Evolutionary conservation across 2,797 vertebrate genomes (phyloP).

Genomic region (Crax fasciolata): DNA sequence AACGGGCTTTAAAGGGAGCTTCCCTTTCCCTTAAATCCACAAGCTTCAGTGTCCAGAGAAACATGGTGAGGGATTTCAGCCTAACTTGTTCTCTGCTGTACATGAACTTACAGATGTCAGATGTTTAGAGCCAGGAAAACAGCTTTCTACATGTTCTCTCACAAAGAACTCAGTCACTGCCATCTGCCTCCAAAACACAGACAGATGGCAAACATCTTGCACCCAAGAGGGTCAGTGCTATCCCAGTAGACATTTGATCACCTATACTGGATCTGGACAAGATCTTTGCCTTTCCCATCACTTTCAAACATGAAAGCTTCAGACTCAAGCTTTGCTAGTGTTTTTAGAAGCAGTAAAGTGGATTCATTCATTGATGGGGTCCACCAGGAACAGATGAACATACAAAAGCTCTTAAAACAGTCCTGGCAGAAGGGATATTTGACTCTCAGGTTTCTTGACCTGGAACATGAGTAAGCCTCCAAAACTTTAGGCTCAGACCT

Average conservation of each 20-base stretch:
- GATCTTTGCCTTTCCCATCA: background rate
- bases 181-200: background rate
- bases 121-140: background rate
- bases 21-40: background rate
- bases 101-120: background rate
- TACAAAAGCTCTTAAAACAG: background rate
- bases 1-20: background rate
- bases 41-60: background rate
- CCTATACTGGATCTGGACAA: background rate
- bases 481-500: background rate
- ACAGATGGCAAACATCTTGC: background rate
- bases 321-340: background rate
- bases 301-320: background rate
- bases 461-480: background rate
- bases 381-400: background rate
- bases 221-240: background rate
- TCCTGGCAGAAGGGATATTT: background rate
- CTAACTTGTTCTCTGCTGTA: background rate
- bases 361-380: background rate
- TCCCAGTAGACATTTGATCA: background rate
- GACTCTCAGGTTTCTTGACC: background rate
- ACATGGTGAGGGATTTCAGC: background rate
- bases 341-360: background rate
- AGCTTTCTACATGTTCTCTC: background rate
- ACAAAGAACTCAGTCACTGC: background rate